Evolutionary conservation across 2,113 vertebrate genomes (phyloP).

Genomic region (Lamprologus lemairii): DNA sequence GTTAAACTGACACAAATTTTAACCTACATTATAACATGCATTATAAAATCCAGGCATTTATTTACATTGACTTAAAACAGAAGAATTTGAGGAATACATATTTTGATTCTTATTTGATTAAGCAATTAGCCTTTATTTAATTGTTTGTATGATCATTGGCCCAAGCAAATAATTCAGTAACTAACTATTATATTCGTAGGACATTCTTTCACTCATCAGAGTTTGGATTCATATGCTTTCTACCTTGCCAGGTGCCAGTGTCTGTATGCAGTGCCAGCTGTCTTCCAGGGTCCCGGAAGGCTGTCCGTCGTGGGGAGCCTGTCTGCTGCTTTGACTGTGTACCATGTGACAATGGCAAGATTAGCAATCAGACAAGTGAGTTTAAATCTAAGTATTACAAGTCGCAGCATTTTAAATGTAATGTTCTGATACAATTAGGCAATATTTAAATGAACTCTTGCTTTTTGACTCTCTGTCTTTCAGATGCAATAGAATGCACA

Average conservation of each 20-base stretch:
- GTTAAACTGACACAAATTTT: neutral
- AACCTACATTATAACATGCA: neutral
- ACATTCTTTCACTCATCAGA: neutral
- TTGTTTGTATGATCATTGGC: neutral
- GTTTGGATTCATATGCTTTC: neutral
- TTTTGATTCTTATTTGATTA: neutral
- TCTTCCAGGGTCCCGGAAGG: slow-evolving; percentile 69
- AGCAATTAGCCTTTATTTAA: neutral
- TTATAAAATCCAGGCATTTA: neutral
- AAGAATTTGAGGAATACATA: neutral
- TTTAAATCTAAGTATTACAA: neutral
- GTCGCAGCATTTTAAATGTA: neutral
- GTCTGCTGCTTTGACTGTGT: slow-evolving; percentile 78
- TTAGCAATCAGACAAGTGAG: slow-evolving; percentile 74
- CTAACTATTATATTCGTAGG: neutral
- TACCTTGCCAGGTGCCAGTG: slow-evolving; percentile 52
- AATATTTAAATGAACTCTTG: neutral
- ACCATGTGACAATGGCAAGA: slow-evolving; percentile 73
- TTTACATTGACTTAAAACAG: neutral
- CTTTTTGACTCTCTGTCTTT: neutral
- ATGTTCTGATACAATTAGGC: neutral
- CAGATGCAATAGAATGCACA: slow-evolving; percentile 66
- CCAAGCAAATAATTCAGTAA: neutral
- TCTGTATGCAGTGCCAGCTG: slow-evolving; percentile 72
- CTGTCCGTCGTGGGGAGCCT: slow-evolving; percentile 68